These are phyloP conservation scores for Palythoa caribaeorum DNA, from an alignment of 92 coral and sea anemone species.

Conservation along the genomic window DNA sequence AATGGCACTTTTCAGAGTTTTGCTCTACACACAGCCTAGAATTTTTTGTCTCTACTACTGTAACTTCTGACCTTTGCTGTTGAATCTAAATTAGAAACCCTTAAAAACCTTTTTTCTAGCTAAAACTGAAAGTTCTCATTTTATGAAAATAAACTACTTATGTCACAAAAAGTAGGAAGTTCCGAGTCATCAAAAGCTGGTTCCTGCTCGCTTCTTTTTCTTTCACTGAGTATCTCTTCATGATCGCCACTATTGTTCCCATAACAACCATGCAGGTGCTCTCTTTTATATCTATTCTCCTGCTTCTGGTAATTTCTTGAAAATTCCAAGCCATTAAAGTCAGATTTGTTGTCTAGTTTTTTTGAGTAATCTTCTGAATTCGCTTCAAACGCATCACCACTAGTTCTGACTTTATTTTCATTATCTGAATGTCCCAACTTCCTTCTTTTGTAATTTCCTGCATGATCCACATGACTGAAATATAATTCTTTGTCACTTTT, in stretches of 20 bases:
- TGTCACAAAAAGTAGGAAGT: conserved; percentile 47
- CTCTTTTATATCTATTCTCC: neutral
- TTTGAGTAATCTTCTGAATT: too few species aligned
- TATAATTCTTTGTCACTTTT: neutral
- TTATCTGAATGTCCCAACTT: neutral
- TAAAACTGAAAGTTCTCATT: neutral
- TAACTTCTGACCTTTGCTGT: neutral
- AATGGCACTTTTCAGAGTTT: neutral
- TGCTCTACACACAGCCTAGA: neutral
- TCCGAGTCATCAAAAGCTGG: conserved; percentile 20
- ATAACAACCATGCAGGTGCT: neutral
- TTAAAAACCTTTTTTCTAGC: neutral
- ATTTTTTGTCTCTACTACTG: too few species aligned
- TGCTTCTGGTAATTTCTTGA: neutral
- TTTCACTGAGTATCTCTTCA: neutral
- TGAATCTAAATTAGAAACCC: neutral
- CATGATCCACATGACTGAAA: neutral
- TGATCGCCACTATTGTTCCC: neutral
- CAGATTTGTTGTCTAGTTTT: too few species aligned
- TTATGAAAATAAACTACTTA: conserved; percentile 35
- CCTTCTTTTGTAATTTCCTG: neutral
- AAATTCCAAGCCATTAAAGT: neutral
- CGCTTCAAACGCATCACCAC: too few species aligned
- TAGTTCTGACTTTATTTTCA: neutral
- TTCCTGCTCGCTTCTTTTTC: neutral